Evolutionary conservation across 2,113 vertebrate species (phyloP), one percentile per base, ranked within the genome.

Genomic region (Fregata magnificens): DNA sequence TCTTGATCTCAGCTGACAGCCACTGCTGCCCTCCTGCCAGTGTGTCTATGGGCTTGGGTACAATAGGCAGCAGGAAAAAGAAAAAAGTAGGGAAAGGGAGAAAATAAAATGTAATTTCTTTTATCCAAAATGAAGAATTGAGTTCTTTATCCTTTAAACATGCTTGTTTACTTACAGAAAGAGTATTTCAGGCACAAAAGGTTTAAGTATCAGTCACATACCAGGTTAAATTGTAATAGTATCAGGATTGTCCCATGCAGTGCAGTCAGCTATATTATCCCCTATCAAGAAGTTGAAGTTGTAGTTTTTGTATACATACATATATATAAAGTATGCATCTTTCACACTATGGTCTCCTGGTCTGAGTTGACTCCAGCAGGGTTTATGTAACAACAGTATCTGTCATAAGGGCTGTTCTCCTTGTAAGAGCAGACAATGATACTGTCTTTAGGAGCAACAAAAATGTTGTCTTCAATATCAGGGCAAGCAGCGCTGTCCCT

Each of bases 361-460:
- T 98, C 98, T 94, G 98, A 98, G 89, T 61, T 97, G 94, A 98
- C 97, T 95, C 97, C 98, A 29, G 91, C 95, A 45, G 98, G 98
- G 86, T 98, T 98, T 96, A 98, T 97, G 63, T 98, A 98, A 95
- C 98, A 99, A 97, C 99, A 99, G 95, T 99, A 98, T 92, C 94
- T 98, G 92, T 98, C 98, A 38, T 98, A 98, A 84, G 98, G 97
- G 83, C 96, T 98, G 95, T 95, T 98, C 82, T 98, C 98, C 94
- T 98, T 98, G 97, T 98, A 98, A 47, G 98, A 98, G 91, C 98
- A 98, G 84, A 98, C 97, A 77, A 98, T 98, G 82, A 98, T 85
- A 86, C 97, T 98, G 97, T 99, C 98, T 94, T 98, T 98, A 70
- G 98, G 98, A 77, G 97, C 97, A 53, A 98, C 97, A 92, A 98